phyloP scores from a whole-genome alignment of 2,113 vertebrate genomes.

The Pteropus alecto region DNA sequence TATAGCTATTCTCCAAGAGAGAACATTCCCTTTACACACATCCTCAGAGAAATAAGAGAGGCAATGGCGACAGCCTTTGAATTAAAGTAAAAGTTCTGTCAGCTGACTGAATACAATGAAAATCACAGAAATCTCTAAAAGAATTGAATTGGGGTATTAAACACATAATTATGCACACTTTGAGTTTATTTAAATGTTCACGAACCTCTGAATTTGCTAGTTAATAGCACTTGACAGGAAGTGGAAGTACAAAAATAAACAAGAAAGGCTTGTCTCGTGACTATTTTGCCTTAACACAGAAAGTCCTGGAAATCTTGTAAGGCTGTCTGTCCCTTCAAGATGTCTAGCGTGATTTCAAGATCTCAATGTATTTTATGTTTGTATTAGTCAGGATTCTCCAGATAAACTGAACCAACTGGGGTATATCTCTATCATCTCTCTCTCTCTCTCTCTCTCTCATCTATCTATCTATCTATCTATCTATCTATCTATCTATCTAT shows the following conservation, averaged over 20 bases:
- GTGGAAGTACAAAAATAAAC: conserved; percentile 74
- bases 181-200: conserved; percentile 41
- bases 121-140: conserved; percentile 9
- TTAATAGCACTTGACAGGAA: conserved; percentile 60
- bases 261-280: conserved; percentile 59
- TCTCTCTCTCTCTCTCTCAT: too few relatives aligned
- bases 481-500: too few relatives aligned
- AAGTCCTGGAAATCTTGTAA: conserved; percentile 76
- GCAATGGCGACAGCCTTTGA: neutral
- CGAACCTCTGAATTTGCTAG: conserved; percentile 45
- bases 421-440: too few relatives aligned
- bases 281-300: conserved; percentile 67
- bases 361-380: neutral
- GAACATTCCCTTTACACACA: neutral
- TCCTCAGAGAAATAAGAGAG: neutral
- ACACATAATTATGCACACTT: neutral
- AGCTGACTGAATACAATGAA: neutral
- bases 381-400: neutral
- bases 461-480: neutral
- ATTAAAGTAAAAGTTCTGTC: conserved; percentile 15
- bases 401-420: neutral
- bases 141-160: neutral
- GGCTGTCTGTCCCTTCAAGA: conserved; percentile 54
- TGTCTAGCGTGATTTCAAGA: conserved; percentile 48
- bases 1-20: neutral